Conservation (phyloP, 2,888 invertebrate species). For the Habrosyne pyritoides region DNA sequence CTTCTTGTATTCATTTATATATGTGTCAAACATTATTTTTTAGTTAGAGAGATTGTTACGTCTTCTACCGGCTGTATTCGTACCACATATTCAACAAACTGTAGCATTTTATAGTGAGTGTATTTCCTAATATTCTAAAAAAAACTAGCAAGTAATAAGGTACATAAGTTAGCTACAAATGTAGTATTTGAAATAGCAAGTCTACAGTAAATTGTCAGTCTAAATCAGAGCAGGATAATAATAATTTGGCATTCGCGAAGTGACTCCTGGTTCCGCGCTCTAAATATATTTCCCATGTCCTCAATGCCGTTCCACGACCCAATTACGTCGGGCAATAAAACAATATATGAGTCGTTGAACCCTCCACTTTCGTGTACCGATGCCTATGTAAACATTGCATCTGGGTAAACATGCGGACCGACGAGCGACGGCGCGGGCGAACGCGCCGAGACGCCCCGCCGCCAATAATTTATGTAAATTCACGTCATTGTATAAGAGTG, state of each 20-base stretch:
- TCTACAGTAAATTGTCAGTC: slow-evolving; percentile 10
- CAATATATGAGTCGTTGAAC: slow-evolving; percentile 80
- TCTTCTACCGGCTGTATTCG: background rate
- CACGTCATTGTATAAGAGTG: slow-evolving; percentile 77
- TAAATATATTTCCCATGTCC: slow-evolving; percentile 64
- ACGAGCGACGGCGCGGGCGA: slow-evolving; percentile 13
- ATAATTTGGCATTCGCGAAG: slow-evolving; percentile 41
- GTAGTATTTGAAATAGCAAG: slow-evolving; percentile 14
- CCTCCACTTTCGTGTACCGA: slow-evolving; percentile 61
- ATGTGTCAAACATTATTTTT: background rate
- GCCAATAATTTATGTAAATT: slow-evolving; percentile 83
- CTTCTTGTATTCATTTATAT: slow-evolving; percentile 1
- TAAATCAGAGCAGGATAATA: slow-evolving; percentile 39
- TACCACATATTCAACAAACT: background rate
- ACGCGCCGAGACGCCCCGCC: slow-evolving; percentile 63
- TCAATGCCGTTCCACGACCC: slow-evolving; percentile 71
- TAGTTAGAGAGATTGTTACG: background rate
- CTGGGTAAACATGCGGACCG: slow-evolving; percentile 54
- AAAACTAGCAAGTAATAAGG: too few relatives aligned
- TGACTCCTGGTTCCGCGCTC: slow-evolving; percentile 47
- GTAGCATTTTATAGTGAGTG: background rate
- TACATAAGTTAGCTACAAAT: background rate
- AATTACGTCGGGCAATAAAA: slow-evolving; percentile 78
- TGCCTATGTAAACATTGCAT: slow-evolving; percentile 73
- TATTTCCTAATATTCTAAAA: too few relatives aligned